Evolutionary conservation across 2,113 vertebrate species (phyloP), one percentile per base, ranked within the genome.

Genomic region (Coptodon rendalli): DNA sequence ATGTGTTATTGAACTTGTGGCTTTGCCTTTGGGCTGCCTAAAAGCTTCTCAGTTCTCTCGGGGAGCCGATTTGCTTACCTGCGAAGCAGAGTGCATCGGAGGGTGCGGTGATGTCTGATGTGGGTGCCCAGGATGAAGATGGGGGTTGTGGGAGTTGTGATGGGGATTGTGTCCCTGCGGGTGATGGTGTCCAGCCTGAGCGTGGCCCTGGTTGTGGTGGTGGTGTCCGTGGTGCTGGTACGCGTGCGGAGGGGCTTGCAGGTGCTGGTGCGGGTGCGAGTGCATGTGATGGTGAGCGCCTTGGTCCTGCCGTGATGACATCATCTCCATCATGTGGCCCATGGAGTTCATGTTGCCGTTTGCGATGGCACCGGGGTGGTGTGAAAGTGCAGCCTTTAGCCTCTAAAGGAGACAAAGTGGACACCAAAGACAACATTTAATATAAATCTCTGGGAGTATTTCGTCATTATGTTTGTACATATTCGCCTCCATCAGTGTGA

Each of bases 281-380:
- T 99, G 98, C 98, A 99, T 96, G 90, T 98, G 98, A 61, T 99
- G 98, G 95, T 99, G 98, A 1, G 94, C 89, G 1, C 97, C 89
- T 1, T 97, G 95, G 93, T 98, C 98, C 94, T 99, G 98, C 91
- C 98, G 97, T 3, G 98, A 98, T 86, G 97, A 97, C 98, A 99
- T 99, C 98, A 99, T 99, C 83, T 99, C 99, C 98, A 99, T 99
- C 98, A 99, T 99, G 95, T 99, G 99, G 86, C 98, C 98, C 98
- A 99, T 99, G 93, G 97, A 97, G 96, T 97, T 99, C 98, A 99
- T 99, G 92, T 97, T 99, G 91, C 99, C 99, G 1, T 99, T 99
- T 0, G 98, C 95, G 95, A 99, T 98, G 95, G 98, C 88, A 7
- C 97, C 97, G n/a, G 98, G 98, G 91, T 99, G 98, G 88, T 99